phyloP scores from a whole-genome alignment of 2,113 vertebrate genomes.

The Thamnophis sirtalis region DNA sequence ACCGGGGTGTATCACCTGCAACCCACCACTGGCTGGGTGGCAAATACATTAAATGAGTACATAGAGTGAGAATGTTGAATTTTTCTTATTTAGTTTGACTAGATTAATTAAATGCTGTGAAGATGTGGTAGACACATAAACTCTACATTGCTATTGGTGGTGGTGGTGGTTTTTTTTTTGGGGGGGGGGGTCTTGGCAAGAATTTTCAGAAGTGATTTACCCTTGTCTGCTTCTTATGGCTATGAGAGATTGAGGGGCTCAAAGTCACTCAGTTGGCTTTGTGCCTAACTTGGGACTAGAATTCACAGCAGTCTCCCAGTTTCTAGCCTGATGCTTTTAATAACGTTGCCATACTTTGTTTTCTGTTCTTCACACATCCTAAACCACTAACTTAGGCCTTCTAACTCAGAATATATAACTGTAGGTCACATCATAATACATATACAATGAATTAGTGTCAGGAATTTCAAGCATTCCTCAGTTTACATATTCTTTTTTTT shows the following conservation, averaged over 20 bases:
- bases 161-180: background rate
- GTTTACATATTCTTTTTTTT: background rate
- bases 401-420: background rate
- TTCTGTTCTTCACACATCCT: background rate
- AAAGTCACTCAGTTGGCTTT: background rate
- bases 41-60: background rate
- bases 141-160: background rate
- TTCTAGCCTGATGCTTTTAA: background rate
- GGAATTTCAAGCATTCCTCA: background rate
- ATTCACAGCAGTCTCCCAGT: background rate
- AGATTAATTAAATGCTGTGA: too few relatives aligned
- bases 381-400: background rate
- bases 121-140: background rate
- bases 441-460: background rate
- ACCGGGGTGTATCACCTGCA: too few relatives aligned
- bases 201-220: background rate
- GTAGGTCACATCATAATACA: background rate
- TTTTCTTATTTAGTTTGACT: background rate
- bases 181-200: background rate
- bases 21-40: background rate
- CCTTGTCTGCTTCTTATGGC: background rate
- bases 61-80: background rate
- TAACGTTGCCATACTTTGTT: background rate
- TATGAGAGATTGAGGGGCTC: background rate
- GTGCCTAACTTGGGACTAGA: background rate